Conservation (phyloP, 2,888 invertebrate genomes). For the Acleris cristana region DNA sequence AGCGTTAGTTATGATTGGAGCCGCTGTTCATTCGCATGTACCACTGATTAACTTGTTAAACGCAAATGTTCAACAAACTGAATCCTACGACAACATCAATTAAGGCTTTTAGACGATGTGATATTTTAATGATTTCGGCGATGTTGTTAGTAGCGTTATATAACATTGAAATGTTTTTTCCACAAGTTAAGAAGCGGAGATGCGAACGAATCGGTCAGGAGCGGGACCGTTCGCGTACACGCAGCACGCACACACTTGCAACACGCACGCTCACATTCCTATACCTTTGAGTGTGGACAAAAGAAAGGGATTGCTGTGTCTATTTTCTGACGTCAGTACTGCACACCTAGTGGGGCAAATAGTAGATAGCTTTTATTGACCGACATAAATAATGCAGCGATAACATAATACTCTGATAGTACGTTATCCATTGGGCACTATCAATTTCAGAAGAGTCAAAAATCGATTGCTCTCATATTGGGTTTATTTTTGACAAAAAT, state of each 20-base stretch:
- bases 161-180: constrained; percentile 11
- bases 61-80: not conserved
- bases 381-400: constrained; percentile 5
- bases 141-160: not conserved
- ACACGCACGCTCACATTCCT: constrained; percentile 80
- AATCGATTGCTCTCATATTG: too few species aligned
- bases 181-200: constrained; percentile 15
- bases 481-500: not conserved
- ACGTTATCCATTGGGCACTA: not conserved
- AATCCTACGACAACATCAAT: not conserved
- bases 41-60: constrained; percentile 13
- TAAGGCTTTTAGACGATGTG: not conserved
- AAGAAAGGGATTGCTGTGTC: constrained; percentile 80
- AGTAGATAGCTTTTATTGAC: constrained; percentile 67
- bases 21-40: constrained; percentile 39
- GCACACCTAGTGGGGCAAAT: constrained; percentile 81
- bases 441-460: not conserved
- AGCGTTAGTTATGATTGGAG: constrained; percentile 69
- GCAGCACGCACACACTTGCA: constrained; percentile 73
- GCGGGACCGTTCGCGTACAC: constrained; percentile 52
- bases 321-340: constrained; percentile 83
- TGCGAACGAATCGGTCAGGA: constrained; percentile 36
- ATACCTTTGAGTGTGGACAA: constrained; percentile 81
- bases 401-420: not conserved
- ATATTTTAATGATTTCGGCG: not conserved